Base-by-base conservation (phyloP, 2,888 invertebrate species). In the Pilophorus perplexus region DNA sequence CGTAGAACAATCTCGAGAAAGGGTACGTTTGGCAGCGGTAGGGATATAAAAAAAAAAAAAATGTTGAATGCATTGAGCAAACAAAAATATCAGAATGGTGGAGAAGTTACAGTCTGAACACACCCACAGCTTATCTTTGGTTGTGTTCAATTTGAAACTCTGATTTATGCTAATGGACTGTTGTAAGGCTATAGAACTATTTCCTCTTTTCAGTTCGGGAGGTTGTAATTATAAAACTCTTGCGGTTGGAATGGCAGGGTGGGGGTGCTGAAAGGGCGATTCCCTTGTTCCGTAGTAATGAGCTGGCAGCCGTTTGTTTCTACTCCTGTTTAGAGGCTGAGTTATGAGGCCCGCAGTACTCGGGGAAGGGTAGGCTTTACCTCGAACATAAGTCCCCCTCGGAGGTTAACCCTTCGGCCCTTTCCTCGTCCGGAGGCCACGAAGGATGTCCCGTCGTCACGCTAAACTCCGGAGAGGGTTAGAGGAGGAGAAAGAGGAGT, bases 291-390 rank as follows among this genome's bases (percentile, higher is more conserved):
- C 33, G 33, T 33, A 33, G 33, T 33, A 44, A 44, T 18, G 44
- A 44, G 44, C 44, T 44, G 44, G 44, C 44, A 44, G 44, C 44
- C 18, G 44, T 44, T 44, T 44, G 44, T 44, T n/a, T 44, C 44
- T 44, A 10, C 33, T n/a, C 16, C 18, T 44, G 44, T 44, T 2
- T 33, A 33, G 33, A 33, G 1, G n/a, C 44, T 44, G 44, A 44
- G 44, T 44, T 44, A 44, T 44, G 44, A 44, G 44, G 18, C 44
- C 44, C 44, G 44, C 44, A 44, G 44, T 44, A n/a, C 44, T 18
- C 44, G 44, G 16, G 18, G 44, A 16, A n/a, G n/a, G 16, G 3
- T 44, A 33, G 33, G 33, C 33, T 12, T 33, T 33, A 33, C 33
- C 12, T 33, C 33, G 6, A 33, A 6, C 6, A 6, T 8, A 33